Evolutionary conservation across 2,888 invertebrate genomes (phyloP), one percentile per base, ranked within the genome.

Genomic region (Rhorus exstirpatorius): DNA sequence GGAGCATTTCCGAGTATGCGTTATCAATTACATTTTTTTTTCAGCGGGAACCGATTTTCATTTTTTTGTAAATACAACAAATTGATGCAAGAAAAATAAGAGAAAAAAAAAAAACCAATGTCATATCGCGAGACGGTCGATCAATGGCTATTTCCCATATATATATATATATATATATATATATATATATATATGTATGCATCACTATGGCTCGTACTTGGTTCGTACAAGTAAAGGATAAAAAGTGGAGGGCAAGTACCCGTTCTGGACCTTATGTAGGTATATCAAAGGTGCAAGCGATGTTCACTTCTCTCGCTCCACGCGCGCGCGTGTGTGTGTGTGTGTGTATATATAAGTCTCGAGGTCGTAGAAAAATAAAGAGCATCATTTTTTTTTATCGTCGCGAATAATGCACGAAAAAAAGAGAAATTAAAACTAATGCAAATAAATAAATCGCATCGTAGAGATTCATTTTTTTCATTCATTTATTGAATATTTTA

Each of bases 301-400:
- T 60, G 38, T 31, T 71, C 44, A 41, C n/a, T 41, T 10, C 24
- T 38, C 8, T 8, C 38, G 38, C 38, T 38, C 8, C 6, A 3
- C 38, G 8, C 38, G 4, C n/a, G n/a, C n/a, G n/a, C n/a, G n/a
- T n/a, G n/a, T n/a, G n/a, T n/a, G n/a, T n/a, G n/a, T n/a, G n/a
- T n/a, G n/a, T n/a, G n/a, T 38, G 8, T 31, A 31, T 31, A 31
- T 31, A 31, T 31, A 31, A 89, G 87, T 86, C 75, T 81, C 86
- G 86, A 86, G 87, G 86, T 84, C 85, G 85, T 68, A 82, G 79
- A 65, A 74, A 84, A 85, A 86, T 83, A 85, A 55, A 41, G 41
- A 49, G 26, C n/a, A 67, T 60, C 0, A 14, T 65, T 55, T 71
- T 46, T 38, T 3, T 60, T 19, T 3, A 8, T 24, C 19, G 19